Evolutionary conservation across 1,140 invertebrate genomes (phyloP), one percentile per base, ranked within the genome.

Genomic region (Venustaconcha ellipsiformis): DNA sequence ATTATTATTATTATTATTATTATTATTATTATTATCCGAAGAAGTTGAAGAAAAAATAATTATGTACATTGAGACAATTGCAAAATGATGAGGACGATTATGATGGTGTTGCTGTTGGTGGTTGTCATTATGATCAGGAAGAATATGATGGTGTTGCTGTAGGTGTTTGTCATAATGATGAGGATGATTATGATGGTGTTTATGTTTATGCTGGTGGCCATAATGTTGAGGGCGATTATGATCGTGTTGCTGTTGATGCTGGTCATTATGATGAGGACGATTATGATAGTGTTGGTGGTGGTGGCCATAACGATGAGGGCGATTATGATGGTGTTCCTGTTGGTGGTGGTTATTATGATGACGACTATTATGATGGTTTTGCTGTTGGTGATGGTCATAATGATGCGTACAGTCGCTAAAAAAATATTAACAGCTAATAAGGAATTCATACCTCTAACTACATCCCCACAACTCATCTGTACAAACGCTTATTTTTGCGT

Each of bases 181-280:
- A 60, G 15, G 59, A 60, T 60, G 59, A 60, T 60, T 15, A 60
- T 60, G 59, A 60, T 60, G 59, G n/a, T 60, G 59, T 17, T 60
- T 15, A 60, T 60, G 59, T 17, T 60, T 15, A 60, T 60, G 59
- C 15, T 60, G 59, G n/a, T 60, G 59, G n/a, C 2, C 15, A 60
- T 60, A 20, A 60, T 60, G 59, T 1, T 60, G 59, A 60, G 15
- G 59, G n/a, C n/a, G 59, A 60, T 60, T 15, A 60, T 60, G 59
- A 2, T 60, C 1, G n/a, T 60, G 59, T 1, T 60, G 59, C 15
- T 60, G 59, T 17, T 60, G 59, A 60, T 60, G 59, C 15, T 60
- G 59, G n/a, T 60, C 15, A 60, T 1, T 15, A 60, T 60, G 59
- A 60, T 60, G 59, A 60, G 1, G 59, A 60, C n/a, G 59, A 60